These are phyloP conservation scores for Paracentrotus lividus DNA, from an alignment of 53 echinoderm and acorn worm genomes.

Conservation along the genomic window DNA sequence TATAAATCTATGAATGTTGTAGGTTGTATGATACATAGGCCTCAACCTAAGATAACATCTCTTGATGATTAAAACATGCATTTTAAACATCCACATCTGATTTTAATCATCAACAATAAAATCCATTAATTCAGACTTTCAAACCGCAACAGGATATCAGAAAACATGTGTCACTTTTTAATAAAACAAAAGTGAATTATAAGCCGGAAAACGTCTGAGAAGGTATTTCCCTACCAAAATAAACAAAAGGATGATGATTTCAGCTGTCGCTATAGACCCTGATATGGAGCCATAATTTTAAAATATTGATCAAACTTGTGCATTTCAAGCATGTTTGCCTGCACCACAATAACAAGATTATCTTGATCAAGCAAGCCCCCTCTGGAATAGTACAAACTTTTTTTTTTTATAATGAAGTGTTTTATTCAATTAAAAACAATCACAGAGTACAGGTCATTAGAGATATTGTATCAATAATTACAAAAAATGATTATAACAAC, in stretches of 20 bases:
- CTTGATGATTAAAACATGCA: background rate
- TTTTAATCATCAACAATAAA: background rate
- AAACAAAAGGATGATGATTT: background rate
- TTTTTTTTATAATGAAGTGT: no score
- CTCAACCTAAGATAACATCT: background rate
- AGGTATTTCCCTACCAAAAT: background rate
- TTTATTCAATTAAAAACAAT: no score
- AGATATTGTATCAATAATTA: no score
- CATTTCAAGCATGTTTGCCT: no score
- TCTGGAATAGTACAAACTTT: no score
- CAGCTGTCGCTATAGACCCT: no score
- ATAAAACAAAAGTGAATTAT: background rate
- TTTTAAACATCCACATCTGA: background rate
- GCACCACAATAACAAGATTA: no score
- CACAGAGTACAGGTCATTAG: no score
- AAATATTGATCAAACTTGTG: no score
- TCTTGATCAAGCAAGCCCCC: no score
- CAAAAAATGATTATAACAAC: no score
- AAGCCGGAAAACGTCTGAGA: background rate
- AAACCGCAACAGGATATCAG: slow-evolving; percentile 21
- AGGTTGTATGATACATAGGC: background rate
- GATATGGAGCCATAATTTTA: no score
- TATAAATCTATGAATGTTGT: background rate
- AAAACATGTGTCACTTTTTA: slow-evolving; percentile 35
- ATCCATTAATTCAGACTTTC: background rate